Conservation (phyloP, 2,888 invertebrate species). For the Adelphocoris suturalis region DNA sequence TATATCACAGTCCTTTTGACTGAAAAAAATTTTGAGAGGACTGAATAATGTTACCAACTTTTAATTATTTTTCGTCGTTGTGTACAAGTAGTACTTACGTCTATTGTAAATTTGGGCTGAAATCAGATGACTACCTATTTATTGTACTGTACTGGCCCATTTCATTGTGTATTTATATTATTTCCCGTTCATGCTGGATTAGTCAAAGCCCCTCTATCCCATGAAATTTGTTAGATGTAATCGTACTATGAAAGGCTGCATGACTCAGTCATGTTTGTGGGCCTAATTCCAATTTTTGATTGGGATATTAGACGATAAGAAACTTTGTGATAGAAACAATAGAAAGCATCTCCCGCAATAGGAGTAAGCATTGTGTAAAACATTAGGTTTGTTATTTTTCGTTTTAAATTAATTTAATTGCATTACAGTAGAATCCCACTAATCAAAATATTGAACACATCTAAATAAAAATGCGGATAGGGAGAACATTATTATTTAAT, state of each 20-base stretch:
- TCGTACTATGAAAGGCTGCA: slow-evolving; percentile 8
- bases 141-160: background rate
- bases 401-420: slow-evolving; percentile 10
- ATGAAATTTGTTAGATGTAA: slow-evolving; percentile 15
- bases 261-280: slow-evolving; percentile 11
- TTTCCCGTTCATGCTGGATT: background rate
- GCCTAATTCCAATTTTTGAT: background rate
- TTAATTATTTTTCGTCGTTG: background rate
- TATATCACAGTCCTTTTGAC: slow-evolving; percentile 28
- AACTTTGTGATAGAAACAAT: slow-evolving; percentile 20
- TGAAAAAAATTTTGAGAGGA: slow-evolving; percentile 1
- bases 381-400: background rate
- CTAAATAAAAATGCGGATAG: background rate
- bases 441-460: background rate
- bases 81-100: background rate
- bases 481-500: background rate
- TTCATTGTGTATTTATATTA: slow-evolving; percentile 18
- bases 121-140: background rate
- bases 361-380: background rate
- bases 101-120: background rate
- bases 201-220: background rate
- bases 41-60: slow-evolving; percentile 32
- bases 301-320: slow-evolving; percentile 5
- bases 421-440: slow-evolving; percentile 13
- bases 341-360: background rate